A percentile compares a stretch with the other conserved stretches of the same genome.
These are phyloP conservation scores for Drosophila affinis DNA, from an alignment of 2,888 invertebrate species.

Conservation along the genomic window DNA sequence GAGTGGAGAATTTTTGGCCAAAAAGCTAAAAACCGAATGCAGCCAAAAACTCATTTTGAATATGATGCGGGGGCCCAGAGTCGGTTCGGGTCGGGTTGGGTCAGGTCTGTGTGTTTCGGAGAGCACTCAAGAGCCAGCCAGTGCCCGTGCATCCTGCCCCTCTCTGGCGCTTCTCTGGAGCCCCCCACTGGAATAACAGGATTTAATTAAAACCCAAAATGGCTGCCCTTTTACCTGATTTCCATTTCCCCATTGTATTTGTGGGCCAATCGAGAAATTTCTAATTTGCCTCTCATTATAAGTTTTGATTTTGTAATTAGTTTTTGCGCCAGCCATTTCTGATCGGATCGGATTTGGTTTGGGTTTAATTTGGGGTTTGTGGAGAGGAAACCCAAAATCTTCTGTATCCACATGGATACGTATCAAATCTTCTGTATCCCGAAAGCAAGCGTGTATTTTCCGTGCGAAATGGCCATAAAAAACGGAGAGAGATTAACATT, in stretches of 20 bases:
- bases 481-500: slow-evolving; percentile 57
- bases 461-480: slow-evolving; percentile 44
- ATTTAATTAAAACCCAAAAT: slow-evolving; percentile 74
- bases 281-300: slow-evolving; percentile 70
- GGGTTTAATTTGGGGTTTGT: slow-evolving; percentile 22
- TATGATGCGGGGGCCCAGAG: slow-evolving; percentile 24
- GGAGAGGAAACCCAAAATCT: slow-evolving; percentile 1
- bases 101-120: slow-evolving; percentile 1
- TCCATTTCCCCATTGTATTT: slow-evolving; percentile 25
- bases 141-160: slow-evolving; percentile 51
- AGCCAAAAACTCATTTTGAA: slow-evolving; percentile 51
- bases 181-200: slow-evolving; percentile 33
- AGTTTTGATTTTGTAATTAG: slow-evolving; percentile 75
- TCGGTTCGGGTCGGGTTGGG: slow-evolving; percentile 2
- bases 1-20: slow-evolving; percentile 28
- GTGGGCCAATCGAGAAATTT: slow-evolving; percentile 61
- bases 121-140: slow-evolving; percentile 35
- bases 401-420: not conserved
- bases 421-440: not conserved
- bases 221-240: slow-evolving; percentile 57
- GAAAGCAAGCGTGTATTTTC: not conserved
- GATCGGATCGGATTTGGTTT: slow-evolving; percentile 4
- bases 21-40: slow-evolving; percentile 30
- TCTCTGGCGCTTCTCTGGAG: slow-evolving; percentile 12
- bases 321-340: slow-evolving; percentile 40